Evolutionary conservation across 2,113 vertebrate genomes (phyloP).

Genomic region (Lynx canadensis): DNA sequence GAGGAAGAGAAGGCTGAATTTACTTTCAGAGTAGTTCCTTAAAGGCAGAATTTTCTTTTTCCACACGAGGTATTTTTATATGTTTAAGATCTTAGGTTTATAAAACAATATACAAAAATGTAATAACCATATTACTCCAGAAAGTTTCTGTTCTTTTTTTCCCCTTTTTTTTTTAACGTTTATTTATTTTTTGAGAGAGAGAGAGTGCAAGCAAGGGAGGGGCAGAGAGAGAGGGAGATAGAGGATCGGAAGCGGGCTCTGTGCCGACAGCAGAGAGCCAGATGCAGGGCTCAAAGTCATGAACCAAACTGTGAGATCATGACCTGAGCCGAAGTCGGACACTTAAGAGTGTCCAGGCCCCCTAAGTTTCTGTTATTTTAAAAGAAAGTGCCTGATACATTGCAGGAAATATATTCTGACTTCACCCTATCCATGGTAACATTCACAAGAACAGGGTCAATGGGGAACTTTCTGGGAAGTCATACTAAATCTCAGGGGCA

Average conservation of each 20-base stretch:
- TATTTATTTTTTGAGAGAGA: too few relatives aligned
- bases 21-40: neutral
- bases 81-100: neutral
- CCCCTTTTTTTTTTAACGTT: too few relatives aligned
- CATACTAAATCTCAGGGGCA: neutral
- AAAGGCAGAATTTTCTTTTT: neutral
- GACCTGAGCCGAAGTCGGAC: too few relatives aligned
- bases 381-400: neutral
- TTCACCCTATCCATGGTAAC: neutral
- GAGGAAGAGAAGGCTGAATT: neutral
- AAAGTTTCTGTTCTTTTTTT: neutral
- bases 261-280: neutral
- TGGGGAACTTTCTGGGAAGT: neutral
- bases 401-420: neutral
- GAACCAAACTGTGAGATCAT: too few relatives aligned
- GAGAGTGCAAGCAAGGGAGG: too few relatives aligned
- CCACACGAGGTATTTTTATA: neutral
- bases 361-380: neutral
- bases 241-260: too few relatives aligned
- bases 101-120: conserved; percentile 5
- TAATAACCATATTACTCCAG: neutral
- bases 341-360: too few relatives aligned
- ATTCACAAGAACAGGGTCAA: neutral
- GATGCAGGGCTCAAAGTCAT: too few relatives aligned
- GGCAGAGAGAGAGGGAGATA: too few relatives aligned